Evolutionary conservation across 2,888 invertebrate genomes (phyloP).

Genomic region (Drosophila basisetae): DNA sequence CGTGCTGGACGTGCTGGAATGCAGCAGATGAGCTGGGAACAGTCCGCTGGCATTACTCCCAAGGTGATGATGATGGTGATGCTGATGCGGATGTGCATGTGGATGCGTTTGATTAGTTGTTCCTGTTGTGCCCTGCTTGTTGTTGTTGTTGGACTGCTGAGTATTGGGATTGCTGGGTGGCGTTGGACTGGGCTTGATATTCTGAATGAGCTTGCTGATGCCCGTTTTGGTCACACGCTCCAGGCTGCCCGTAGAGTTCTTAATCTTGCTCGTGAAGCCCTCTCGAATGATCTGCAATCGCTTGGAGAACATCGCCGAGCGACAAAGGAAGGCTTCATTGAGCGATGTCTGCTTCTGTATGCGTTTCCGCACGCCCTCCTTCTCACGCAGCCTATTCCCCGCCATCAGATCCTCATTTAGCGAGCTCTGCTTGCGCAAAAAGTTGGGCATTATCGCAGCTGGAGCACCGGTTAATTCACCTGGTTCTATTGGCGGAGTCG

Average conservation of each 20-base stretch:
- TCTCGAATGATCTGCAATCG: conserved; percentile 85
- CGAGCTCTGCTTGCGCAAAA: conserved; percentile 90
- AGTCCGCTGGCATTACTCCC: conserved; percentile 28
- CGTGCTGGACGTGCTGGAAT: conserved; percentile 48
- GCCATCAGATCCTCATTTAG: conserved; percentile 96
- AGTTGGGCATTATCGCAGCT: conserved; percentile 71
- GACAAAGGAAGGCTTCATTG: conserved; percentile 93
- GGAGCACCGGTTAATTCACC: conserved; percentile 4
- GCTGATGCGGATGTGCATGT: conserved; percentile 61
- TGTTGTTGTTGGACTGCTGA: conserved; percentile 46
- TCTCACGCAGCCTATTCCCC: conserved; percentile 92
- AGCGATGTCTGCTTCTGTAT: conserved; percentile 95
- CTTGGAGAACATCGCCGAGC: conserved; percentile 84
- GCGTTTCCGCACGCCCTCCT: conserved; percentile 92
- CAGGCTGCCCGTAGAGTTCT: conserved; percentile 92
- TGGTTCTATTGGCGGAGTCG: conserved; percentile 1
- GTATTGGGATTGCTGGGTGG: conserved; percentile 6
- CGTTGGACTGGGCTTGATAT: conserved; percentile 87
- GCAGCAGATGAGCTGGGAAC: conserved; percentile 57
- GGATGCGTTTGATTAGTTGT: conserved; percentile 46
- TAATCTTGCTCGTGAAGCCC: conserved; percentile 93
- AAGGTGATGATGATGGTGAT: conserved; percentile 69
- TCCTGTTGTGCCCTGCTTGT: conserved; percentile 47
- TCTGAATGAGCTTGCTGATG: conserved; percentile 93
- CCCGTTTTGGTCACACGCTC: conserved; percentile 93